A percentile compares a stretch with the other conserved stretches of the same genome.
Conservation (phyloP, 2,113 vertebrate genomes). For the Piliocolobus tephrosceles region DNA sequence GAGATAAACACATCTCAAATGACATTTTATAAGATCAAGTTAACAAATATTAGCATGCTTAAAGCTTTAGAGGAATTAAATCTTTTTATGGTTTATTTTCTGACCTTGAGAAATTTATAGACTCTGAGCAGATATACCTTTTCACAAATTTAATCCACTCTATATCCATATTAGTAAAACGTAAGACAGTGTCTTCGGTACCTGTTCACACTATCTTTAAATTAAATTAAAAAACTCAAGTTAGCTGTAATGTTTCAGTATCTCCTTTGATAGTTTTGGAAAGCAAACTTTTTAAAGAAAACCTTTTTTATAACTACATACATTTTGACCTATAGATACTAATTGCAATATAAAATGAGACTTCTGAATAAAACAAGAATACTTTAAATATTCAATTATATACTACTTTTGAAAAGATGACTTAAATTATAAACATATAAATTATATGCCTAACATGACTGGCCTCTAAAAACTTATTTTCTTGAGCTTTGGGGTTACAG, state of each 20-base stretch:
- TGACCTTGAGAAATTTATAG: not conserved
- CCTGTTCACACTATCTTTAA: constrained; percentile 33
- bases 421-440: not conserved
- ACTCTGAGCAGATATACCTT: not conserved
- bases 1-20: not conserved
- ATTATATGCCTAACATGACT: not conserved
- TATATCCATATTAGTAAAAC: constrained; percentile 46
- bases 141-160: constrained; percentile 33
- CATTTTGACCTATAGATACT: not conserved
- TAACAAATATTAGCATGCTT: not conserved
- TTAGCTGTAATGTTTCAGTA: not conserved
- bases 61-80: not conserved
- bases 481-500: not conserved
- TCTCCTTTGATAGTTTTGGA: not conserved
- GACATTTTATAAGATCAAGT: constrained; percentile 18
- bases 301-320: not conserved
- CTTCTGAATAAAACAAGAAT: not conserved
- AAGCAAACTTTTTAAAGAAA: not conserved
- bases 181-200: constrained; percentile 14
- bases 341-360: not conserved
- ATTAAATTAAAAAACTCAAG: not conserved
- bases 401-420: not conserved
- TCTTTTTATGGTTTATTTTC: constrained; percentile 7
- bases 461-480: not conserved
- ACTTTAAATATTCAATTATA: not conserved